These are phyloP conservation scores for Cebidichthys violaceus DNA, from an alignment of 2,113 vertebrate genomes.

Conservation along the genomic window DNA sequence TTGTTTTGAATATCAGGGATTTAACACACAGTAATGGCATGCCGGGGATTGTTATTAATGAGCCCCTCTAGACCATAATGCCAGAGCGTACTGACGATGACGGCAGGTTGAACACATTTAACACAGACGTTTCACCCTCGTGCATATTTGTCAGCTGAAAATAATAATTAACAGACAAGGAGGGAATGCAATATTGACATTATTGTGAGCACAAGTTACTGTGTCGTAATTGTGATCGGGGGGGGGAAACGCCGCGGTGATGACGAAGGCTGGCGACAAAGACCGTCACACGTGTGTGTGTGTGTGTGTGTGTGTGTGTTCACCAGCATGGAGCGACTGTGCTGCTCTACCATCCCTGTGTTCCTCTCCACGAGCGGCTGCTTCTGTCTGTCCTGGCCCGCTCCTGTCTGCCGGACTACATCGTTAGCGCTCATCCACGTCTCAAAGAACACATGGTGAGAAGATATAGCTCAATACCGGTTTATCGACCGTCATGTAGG, in stretches of 20 bases:
- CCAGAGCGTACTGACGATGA: not conserved
- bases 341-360: slow-evolving; percentile 87
- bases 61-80: no score
- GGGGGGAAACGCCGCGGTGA: not conserved
- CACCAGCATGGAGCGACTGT: slow-evolving; percentile 79
- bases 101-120: not conserved
- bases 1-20: not conserved
- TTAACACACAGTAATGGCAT: not conserved
- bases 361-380: slow-evolving; percentile 73
- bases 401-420: slow-evolving; percentile 76
- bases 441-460: slow-evolving; percentile 82
- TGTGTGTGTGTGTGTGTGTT: slow-evolving; percentile 20
- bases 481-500: not conserved
- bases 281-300: not conserved
- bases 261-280: not conserved
- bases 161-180: not conserved
- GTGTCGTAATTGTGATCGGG: not conserved
- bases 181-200: not conserved
- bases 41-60: not conserved
- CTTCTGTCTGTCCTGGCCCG: slow-evolving; percentile 79
- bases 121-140: not conserved
- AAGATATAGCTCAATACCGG: not conserved
- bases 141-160: not conserved
- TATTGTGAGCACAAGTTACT: not conserved
- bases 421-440: slow-evolving; percentile 77